Conservation (phyloP, 2,797 vertebrate species). For the Sparus aurata region DNA sequence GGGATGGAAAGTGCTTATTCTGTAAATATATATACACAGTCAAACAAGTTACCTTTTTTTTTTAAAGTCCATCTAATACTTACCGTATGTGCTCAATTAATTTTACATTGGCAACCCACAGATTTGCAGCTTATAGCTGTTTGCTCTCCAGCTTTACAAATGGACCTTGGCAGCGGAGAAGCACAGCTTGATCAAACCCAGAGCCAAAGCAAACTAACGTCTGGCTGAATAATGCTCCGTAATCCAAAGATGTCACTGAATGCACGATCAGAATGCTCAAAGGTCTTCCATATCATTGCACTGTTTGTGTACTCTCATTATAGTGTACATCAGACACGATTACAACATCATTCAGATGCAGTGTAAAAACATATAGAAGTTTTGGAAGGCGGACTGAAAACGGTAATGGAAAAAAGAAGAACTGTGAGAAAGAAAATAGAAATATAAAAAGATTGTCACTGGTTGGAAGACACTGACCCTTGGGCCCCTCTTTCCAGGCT, state of each 20-base stretch:
- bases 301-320: slow-evolving; percentile 21
- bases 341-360: slow-evolving; percentile 12
- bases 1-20: slow-evolving; percentile 28
- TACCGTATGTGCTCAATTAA: slow-evolving; percentile 44
- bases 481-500: slow-evolving; percentile 92
- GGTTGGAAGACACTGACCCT: slow-evolving; percentile 86
- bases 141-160: slow-evolving; percentile 69
- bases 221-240: slow-evolving; percentile 58
- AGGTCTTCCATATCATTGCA: slow-evolving; percentile 31
- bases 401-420: slow-evolving; percentile 6
- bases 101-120: slow-evolving; percentile 42
- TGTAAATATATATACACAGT: slow-evolving; percentile 1
- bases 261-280: slow-evolving; percentile 46
- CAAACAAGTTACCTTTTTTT: slow-evolving; percentile 27
- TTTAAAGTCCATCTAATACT: slow-evolving; percentile 32
- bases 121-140: slow-evolving; percentile 60
- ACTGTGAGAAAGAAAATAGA: not conserved
- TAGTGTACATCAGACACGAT: slow-evolving; percentile 27
- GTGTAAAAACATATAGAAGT: not conserved
- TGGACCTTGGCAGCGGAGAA: slow-evolving; percentile 65
- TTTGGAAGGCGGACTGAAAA: slow-evolving; percentile 4
- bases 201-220: slow-evolving; percentile 70
- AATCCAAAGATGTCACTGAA: slow-evolving; percentile 67
- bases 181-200: slow-evolving; percentile 59
- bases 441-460: slow-evolving; percentile 35